Base-by-base conservation (phyloP, 1,140 invertebrate species). In the Galleria mellonella region DNA sequence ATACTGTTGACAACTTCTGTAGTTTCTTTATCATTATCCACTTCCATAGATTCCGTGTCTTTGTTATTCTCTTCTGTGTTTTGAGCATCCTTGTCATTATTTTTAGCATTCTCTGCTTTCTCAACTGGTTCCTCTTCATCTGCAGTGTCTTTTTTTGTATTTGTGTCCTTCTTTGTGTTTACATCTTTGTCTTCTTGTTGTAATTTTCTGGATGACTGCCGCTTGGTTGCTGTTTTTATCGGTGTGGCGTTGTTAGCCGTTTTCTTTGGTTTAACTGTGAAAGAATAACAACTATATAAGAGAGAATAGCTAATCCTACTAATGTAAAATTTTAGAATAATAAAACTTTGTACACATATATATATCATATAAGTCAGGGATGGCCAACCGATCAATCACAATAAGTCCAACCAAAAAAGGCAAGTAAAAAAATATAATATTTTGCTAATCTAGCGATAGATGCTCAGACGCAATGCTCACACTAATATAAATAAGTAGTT, bases 191-290 rank as follows among this genome's bases (percentile, higher is more conserved):
- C 14, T 8, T 77, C 61, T 37, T 72, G 51, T 33, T 62, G 55
- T 42, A 59, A 47, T 44, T 67, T 73, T 47, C 70, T 65, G 11
- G 72, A 75, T 0, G 60, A 65, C 36, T 77, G 72, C 42, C 73
- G 52, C 51, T 82, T 82, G 4, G 65, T 12, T 11, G 60, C 43
- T 4, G 59, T 31, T 48, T 74, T 81, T 30, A 60, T 28, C 28
- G 72, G 55, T 17, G 68, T 72, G 32, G 30, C 72, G 37, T 70
- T 74, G 33, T 70, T 75, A 0, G 53, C 35, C 4, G 39, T 5
- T 45, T 79, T 77, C 51, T 75, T 83, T 32, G 55, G 10, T 66
- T 82, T 77, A 0, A 55, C 75, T 79, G 46, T n/a, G 50, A 49
- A 41, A 23, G 31, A 23, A 32, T 36, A 44, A 47, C 1, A 9